Evolutionary conservation across 1,140 invertebrate species (phyloP).

Genomic region (Piezodorus guildinii): DNA sequence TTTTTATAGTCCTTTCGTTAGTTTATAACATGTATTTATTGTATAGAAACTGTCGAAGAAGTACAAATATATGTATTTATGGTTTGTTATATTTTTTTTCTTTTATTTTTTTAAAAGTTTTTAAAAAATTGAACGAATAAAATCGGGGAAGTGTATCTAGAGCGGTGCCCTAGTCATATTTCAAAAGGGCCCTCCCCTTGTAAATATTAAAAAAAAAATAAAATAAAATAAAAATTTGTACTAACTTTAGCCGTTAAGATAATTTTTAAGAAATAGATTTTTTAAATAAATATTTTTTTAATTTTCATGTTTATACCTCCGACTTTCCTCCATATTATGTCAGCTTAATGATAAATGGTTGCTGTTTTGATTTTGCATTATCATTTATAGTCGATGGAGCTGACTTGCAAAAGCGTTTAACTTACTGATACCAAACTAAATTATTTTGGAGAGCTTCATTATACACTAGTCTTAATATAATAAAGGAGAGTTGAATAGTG

Average conservation of each 20-base stretch:
- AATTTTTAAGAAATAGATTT: constrained; percentile 9
- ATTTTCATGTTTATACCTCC: too few species aligned
- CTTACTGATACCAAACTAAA: too few species aligned
- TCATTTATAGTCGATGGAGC: too few species aligned
- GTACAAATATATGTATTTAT: constrained; percentile 16
- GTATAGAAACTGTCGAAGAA: constrained; percentile 5
- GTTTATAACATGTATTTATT: background rate
- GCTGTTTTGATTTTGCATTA: too few species aligned
- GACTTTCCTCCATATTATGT: too few species aligned
- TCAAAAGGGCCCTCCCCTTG: background rate
- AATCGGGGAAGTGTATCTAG: constrained; percentile 4
- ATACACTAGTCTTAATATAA: too few species aligned
- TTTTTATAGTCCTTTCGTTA: background rate
- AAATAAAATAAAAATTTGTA: too few species aligned
- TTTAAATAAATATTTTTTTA: too few species aligned
- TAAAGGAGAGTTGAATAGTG: too few species aligned
- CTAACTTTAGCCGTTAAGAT: constrained; percentile 3
- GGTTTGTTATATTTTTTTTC: constrained; percentile 8
- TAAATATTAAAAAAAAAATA: background rate
- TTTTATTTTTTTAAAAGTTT: background rate
- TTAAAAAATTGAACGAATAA: background rate
- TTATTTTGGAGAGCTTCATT: too few species aligned
- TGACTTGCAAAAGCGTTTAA: too few species aligned
- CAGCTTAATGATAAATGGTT: too few species aligned
- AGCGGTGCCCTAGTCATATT: constrained; percentile 9